Evolutionary conservation across 2,888 invertebrate genomes (phyloP).

Genomic region (Acholoe squamosa): DNA sequence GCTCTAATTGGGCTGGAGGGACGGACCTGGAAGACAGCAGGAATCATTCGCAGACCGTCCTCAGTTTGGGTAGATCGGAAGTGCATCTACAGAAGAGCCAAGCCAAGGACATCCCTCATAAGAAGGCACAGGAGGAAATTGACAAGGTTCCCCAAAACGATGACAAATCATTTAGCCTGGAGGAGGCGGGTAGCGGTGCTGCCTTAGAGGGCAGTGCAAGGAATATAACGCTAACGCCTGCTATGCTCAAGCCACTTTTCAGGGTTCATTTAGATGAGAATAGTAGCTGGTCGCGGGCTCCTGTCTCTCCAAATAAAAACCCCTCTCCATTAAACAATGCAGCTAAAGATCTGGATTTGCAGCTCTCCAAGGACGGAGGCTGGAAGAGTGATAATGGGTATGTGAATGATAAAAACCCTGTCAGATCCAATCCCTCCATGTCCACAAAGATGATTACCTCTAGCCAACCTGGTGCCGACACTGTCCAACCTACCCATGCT

Average conservation of each 20-base stretch:
- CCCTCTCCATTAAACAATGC: background rate
- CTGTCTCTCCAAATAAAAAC: background rate
- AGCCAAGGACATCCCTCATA: background rate
- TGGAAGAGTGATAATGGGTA: background rate
- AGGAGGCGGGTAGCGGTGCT: background rate
- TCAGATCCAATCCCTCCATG: background rate
- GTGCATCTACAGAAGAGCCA: background rate
- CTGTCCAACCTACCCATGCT: background rate
- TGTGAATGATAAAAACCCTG: background rate
- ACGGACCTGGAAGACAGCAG: background rate
- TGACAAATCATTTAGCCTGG: background rate
- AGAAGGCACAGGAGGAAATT: background rate
- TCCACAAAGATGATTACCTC: background rate
- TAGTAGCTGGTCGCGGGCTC: background rate
- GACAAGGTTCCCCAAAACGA: background rate
- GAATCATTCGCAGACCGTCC: background rate
- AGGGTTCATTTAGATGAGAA: background rate
- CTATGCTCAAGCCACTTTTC: conserved; percentile 36
- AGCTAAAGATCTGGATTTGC: background rate
- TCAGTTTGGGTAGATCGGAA: background rate
- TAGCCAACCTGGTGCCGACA: background rate
- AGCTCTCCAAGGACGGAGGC: background rate
- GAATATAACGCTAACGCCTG: background rate
- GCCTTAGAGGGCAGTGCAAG: background rate
- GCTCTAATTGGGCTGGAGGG: background rate